phyloP scores from a whole-genome alignment of 2,113 vertebrate genomes.

The Bubo blakistoni region DNA sequence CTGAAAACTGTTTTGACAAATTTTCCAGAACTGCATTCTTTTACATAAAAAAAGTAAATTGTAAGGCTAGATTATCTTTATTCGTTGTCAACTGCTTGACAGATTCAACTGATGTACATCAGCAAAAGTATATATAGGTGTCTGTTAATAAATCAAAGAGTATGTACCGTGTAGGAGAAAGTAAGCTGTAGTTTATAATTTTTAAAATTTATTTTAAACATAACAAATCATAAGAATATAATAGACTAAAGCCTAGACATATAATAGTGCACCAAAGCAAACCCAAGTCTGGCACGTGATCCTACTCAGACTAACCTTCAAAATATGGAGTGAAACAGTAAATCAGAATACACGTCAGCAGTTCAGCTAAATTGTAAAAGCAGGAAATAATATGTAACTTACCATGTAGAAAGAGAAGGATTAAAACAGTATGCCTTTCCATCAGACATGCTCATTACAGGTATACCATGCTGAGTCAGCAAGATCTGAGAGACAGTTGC shows the following conservation, averaged over 20 bases:
- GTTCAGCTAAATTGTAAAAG: background rate
- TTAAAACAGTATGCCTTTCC: conserved; percentile 97
- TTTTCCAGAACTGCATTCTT: background rate
- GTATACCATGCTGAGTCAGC: conserved; percentile 93
- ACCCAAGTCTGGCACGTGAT: background rate
- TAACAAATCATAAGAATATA: background rate
- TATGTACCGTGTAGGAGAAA: background rate
- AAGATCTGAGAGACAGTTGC: conserved; percentile 88
- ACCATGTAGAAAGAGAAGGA: conserved; percentile 87
- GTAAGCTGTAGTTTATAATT: background rate
- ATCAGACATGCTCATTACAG: conserved; percentile 89
- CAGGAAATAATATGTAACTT: conserved; percentile 23
- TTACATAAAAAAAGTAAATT: background rate
- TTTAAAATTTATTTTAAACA: background rate
- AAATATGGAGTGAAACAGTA: background rate
- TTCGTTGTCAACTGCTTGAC: background rate
- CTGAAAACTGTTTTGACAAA: background rate
- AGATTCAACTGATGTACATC: background rate
- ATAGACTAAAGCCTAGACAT: background rate
- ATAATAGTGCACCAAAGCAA: background rate
- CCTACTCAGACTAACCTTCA: background rate
- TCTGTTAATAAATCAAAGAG: background rate
- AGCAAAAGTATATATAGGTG: background rate
- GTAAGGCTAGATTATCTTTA: background rate
- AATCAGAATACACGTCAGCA: background rate